A percentile compares a stretch with the other conserved stretches of the same genome.
Conservation (phyloP, 1,140 invertebrate species). For the Aphidius gifuensis region DNA sequence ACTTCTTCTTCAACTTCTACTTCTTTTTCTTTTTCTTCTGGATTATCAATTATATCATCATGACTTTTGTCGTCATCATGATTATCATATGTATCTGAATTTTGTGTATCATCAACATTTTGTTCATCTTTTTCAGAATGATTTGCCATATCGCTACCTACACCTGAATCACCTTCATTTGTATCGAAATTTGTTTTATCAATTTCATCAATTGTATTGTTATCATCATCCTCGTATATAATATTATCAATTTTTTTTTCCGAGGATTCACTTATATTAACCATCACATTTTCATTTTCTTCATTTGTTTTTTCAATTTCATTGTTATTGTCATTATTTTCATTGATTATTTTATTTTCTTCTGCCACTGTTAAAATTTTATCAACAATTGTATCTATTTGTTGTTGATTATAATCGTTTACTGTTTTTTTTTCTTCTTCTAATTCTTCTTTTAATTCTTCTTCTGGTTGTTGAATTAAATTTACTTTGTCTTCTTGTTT, state of each 20-base stretch:
- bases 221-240: slow-evolving; percentile 33
- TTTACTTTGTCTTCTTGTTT: slow-evolving; percentile 43
- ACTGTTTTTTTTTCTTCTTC: slow-evolving; percentile 38
- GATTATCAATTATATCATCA: slow-evolving; percentile 43
- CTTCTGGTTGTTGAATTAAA: slow-evolving; percentile 25
- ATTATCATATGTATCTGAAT: slow-evolving; percentile 41
- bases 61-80: slow-evolving; percentile 36
- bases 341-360: slow-evolving; percentile 36
- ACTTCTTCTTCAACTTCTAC: slow-evolving; percentile 20
- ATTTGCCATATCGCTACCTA: slow-evolving; percentile 53
- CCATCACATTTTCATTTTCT: slow-evolving; percentile 19
- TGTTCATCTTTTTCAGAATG: slow-evolving; percentile 50
- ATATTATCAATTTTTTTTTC: too few relatives aligned
- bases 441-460: slow-evolving; percentile 38
- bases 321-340: slow-evolving; percentile 37
- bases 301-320: slow-evolving; percentile 35
- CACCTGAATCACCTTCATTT: slow-evolving; percentile 52
- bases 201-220: slow-evolving; percentile 44
- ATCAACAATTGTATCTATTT: too few relatives aligned
- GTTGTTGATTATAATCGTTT: slow-evolving; percentile 21
- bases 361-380: too few relatives aligned
- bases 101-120: slow-evolving; percentile 47
- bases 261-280: background rate
- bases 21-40: slow-evolving; percentile 42
- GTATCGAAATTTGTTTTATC: slow-evolving; percentile 46